Evolutionary conservation across 2,797 vertebrate species (phyloP), one percentile per base, ranked within the genome.

Genomic region (Ptychobarbus kaznakovi): DNA sequence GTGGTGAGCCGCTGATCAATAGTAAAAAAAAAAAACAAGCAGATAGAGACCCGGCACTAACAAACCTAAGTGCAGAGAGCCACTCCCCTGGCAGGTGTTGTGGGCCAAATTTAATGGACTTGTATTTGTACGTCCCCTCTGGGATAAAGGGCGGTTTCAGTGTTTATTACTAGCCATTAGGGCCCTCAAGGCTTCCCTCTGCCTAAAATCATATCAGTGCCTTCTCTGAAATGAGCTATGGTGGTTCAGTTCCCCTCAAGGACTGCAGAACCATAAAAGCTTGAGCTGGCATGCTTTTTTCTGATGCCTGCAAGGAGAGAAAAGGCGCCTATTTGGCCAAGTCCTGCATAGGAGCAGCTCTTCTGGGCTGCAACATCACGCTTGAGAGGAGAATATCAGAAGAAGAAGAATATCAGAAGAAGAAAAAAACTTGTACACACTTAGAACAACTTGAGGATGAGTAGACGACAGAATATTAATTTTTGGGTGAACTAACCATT

Each of bases 51-150:
- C 90, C 1, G 1, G 16, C 51, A 11, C 86, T 87, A 42, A 35
- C 18, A 49, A 83, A 81, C 74, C 35, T 81, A 78, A 75, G 56
- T n/a, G 87, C 77, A 87, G 68, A 83, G 84, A 90, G 86, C 86
- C 77, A 38, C 90, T 91, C 89, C 90, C 86, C 82, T 86, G 53
- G 81, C 89, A 93, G 90, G 93, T 93, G 90, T 91, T 86, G 90
- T 89, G 90, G 88, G 69, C 91, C 89, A 90, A 86, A 90, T 91
- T 89, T 94, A 93, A 94, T 93, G 93, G 89, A 92, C 87, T 90
- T 84, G 78, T 83, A 80, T 86, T 68, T 63, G 83, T 88, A 89
- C 86, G 75, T 87, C 84, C 90, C 91, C 84, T 90, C 65, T 83
- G 87, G 85, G 88, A 86, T 61, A 51, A 63, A 83, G 89, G 88